Percentiles rank a stretch among this genome's conserved stretches.
These are phyloP conservation scores for Buceros bicornis DNA, from an alignment of 2,797 vertebrate genomes.

Conservation along the genomic window DNA sequence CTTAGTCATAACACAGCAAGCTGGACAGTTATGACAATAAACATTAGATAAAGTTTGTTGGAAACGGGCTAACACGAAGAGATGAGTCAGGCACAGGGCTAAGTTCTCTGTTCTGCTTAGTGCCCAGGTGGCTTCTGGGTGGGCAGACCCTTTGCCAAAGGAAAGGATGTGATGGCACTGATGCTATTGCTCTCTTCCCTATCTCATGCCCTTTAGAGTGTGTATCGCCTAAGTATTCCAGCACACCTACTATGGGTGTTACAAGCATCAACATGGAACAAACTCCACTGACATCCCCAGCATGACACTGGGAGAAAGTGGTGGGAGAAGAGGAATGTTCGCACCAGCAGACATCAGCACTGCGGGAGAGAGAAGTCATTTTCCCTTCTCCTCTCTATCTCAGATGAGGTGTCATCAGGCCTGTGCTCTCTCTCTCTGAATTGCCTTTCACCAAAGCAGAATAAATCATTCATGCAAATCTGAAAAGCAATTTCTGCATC, in stretches of 20 bases:
- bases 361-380: background rate
- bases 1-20: background rate
- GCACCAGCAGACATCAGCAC: background rate
- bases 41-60: background rate
- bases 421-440: background rate
- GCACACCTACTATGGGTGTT: background rate
- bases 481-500: constrained; percentile 55
- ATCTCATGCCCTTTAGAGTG: background rate
- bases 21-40: background rate
- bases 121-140: background rate
- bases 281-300: background rate
- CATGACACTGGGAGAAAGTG: background rate
- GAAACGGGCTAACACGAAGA: background rate
- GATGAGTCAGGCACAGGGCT: background rate
- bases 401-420: constrained; percentile 25
- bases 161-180: background rate
- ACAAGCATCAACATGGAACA: accelerated
- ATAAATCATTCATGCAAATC: constrained; percentile 51
- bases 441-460: constrained; percentile 46
- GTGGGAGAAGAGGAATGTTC: background rate
- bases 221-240: background rate
- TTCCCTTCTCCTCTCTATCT: constrained; percentile 1
- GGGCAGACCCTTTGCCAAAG: background rate
- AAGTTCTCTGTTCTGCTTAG: background rate
- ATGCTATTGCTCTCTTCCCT: background rate